Conservation (phyloP, 2,797 vertebrate genomes). For the Pterois miles region DNA sequence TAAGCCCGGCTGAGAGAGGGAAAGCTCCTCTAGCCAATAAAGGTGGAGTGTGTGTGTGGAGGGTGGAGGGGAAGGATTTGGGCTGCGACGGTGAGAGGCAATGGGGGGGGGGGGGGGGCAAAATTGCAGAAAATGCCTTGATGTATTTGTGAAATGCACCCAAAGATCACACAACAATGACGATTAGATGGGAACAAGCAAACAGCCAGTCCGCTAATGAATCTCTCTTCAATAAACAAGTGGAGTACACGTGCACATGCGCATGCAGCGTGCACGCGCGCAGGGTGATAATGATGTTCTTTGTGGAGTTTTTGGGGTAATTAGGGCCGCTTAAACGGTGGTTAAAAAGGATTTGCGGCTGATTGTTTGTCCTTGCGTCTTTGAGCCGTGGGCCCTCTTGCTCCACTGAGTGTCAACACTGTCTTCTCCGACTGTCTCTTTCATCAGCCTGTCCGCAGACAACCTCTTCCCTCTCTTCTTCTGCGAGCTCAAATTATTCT, state of each 20-base stretch:
- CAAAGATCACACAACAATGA: constrained; percentile 63
- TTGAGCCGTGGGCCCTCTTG: constrained; percentile 63
- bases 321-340: constrained; percentile 67
- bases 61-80: background rate
- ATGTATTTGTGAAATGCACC: constrained; percentile 69
- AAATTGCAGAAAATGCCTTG: constrained; percentile 47
- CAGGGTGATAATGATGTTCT: constrained; percentile 71
- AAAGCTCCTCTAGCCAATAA: constrained; percentile 8
- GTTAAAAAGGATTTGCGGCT: constrained; percentile 73
- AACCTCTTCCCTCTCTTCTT: constrained; percentile 27
- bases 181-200: constrained; percentile 68
- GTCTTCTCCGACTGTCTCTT: constrained; percentile 45
- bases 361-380: constrained; percentile 76
- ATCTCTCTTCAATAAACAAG: constrained; percentile 70
- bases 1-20: constrained; percentile 1
- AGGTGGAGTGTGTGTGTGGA: constrained; percentile 12
- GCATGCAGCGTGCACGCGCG: constrained; percentile 21
- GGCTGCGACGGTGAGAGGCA: background rate
- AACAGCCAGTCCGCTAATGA: constrained; percentile 71
- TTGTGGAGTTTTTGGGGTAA: constrained; percentile 71
- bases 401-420: constrained; percentile 59
- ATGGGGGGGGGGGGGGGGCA: background rate
- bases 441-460: constrained; percentile 30
- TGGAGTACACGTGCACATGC: constrained; percentile 20
- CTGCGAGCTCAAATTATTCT: constrained; percentile 43